Conservation (phyloP, 2,888 invertebrate genomes). For the Rotaria magnacalcarata region DNA sequence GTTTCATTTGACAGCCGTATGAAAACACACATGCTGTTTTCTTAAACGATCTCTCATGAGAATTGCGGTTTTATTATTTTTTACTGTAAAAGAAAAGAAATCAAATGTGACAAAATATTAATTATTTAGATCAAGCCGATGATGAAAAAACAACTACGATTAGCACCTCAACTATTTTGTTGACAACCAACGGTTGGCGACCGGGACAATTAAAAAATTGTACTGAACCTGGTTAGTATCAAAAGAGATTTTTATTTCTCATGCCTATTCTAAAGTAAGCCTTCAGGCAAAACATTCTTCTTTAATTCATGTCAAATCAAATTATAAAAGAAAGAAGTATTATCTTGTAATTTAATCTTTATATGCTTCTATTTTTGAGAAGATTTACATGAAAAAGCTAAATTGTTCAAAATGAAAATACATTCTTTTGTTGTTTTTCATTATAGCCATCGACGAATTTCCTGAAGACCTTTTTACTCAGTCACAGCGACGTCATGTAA, state of each 20-base stretch:
- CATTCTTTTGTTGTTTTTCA: neutral
- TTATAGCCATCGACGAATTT: conserved; percentile 41
- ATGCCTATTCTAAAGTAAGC: neutral
- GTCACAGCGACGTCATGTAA: conserved; percentile 33
- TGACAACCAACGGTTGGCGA: neutral
- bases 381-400: conserved; percentile 86
- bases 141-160: neutral
- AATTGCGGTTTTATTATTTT: neutral
- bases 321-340: neutral
- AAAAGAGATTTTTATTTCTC: neutral
- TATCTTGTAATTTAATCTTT: neutral
- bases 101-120: neutral
- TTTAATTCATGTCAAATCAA: conserved; percentile 14
- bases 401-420: neutral
- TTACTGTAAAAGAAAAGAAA: neutral
- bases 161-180: neutral
- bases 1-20: neutral
- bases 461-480: conserved; percentile 44
- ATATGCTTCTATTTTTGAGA: conserved; percentile 60
- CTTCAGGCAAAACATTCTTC: neutral
- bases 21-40: neutral
- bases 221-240: neutral
- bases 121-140: neutral
- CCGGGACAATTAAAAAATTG: neutral
- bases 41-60: neutral